Base-by-base conservation (phyloP, 2,888 invertebrate species). In the Latrodectus elegans region DNA sequence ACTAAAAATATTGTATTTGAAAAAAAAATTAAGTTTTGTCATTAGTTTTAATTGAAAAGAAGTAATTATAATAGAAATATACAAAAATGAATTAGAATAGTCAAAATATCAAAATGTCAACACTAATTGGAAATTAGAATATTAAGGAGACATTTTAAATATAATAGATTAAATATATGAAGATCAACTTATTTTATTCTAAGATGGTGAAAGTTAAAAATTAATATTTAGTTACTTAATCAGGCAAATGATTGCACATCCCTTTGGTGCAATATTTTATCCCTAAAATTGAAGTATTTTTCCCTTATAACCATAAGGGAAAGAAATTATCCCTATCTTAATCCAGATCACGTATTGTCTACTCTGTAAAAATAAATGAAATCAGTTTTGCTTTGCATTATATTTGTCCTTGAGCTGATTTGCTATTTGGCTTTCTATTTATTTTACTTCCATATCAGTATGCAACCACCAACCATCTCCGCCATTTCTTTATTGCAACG, bases 331-430 rank as follows among this genome's bases (percentile, higher is more conserved):
- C 74, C 75, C 53, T 75, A 71, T 76, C 64, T 65, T 55, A 71
- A 76, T 64, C 71, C 83, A 65, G 64, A 67, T 83, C 83, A 83
- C 83, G 83, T 83, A 71, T 52, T 22, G 76, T 52, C 76, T 83
- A 71, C 71, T 70, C 65, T 76, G 83, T 83, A 83, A 83, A 83
- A 83, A 83, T 76, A 83, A 83, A 76, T 71, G 76, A 71, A 83
- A 83, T 83, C 83, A 83, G 83, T 83, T 83, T 83, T 83, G 51
- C 71, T 51, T 9, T 55, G 10, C n/a, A 67, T 73, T 65, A 60
- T 75, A 67, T 76, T 38, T 38, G 38, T 38, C 38, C 55, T 83
- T 76, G 52, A 52, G 38, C 6, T 38, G 38, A 38, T 38, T 38
- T 38, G 38, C 6, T 38, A 6, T 38, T 38, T 38, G 4, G 60